Conservation (phyloP, 1,140 invertebrate species). For the Notospermus geniculatus region DNA sequence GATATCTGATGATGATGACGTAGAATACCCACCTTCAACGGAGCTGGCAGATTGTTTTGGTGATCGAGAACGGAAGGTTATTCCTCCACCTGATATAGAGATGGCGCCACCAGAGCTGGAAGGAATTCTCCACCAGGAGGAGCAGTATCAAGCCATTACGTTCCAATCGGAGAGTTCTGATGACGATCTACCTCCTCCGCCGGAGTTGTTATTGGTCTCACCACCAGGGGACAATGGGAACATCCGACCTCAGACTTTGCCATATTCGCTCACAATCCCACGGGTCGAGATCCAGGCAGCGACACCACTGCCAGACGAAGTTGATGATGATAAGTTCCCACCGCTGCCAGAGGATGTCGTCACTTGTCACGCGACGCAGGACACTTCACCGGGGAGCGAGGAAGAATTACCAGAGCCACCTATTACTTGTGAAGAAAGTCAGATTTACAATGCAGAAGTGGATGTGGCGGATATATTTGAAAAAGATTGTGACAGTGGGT, state of each 20-base stretch:
- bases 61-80: too few relatives aligned
- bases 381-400: neutral
- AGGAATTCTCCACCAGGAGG: too few relatives aligned
- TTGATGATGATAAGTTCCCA: conserved; percentile 4
- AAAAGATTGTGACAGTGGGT: too few relatives aligned
- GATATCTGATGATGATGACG: too few relatives aligned
- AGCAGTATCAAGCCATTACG: too few relatives aligned
- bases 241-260: conserved; percentile 1
- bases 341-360: conserved; percentile 7
- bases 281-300: conserved; percentile 1
- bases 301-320: conserved; percentile 5
- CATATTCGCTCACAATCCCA: neutral
- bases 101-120: neutral
- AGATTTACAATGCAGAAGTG: neutral
- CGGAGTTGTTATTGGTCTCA: neutral
- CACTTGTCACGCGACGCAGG: neutral
- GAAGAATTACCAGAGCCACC: conserved; percentile 1
- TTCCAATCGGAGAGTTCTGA: neutral
- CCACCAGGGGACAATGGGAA: neutral
- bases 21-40: too few relatives aligned
- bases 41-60: too few relatives aligned
- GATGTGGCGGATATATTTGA: too few relatives aligned
- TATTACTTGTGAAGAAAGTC: neutral
- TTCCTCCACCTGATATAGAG: conserved; percentile 1
- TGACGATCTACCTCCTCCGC: conserved; percentile 5